Evolutionary conservation across 2,797 vertebrate species (phyloP), one percentile per base, ranked within the genome.

Genomic region (Muscicapa striata): DNA sequence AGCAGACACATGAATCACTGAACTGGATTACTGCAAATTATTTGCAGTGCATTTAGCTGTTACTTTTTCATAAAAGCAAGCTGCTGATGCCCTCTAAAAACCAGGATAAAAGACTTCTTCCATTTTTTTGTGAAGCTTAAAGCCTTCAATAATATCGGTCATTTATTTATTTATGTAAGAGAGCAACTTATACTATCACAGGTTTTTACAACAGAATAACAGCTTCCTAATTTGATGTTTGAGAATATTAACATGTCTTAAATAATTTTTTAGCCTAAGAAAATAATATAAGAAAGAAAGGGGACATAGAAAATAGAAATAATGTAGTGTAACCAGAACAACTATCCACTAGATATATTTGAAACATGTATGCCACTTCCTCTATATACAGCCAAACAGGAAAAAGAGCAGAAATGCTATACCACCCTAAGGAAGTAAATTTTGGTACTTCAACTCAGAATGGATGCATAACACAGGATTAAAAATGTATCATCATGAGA

Each of bases 21-120:
- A 98, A 98, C 98, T 98, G 98, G 98, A 98, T 98, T 98, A 98
- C 98, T 98, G 98, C 98, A 98, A 98, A 98, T 98, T 98, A 98
- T 98, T 98, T 98, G 98, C 98, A 98, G 98, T 98, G 98, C 98
- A 98, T 98, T 98, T 98, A 98, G 98, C 98, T 98, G 98, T 98
- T 98, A 98, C 98, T 98, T 98, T 98, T 98, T 98, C 98, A 98
- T 98, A 98, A 98, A 98, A 98, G 98, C 98, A 98, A 98, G 98
- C 97, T 98, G 98, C 98, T 98, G 98, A 98, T 98, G 98, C 97
- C 98, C 98, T 98, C 97, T 98, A 98, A 98, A 98, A 98, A 98
- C 97, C 90, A 98, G 98, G 97, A 98, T 98, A 98, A 98, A 98
- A 98, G 98, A 98, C 97, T 98, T 95, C 97, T 97, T 97, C 94